Conservation (phyloP, 35 echinoderm and acorn worm genomes). For the Anneissia japonica region DNA sequence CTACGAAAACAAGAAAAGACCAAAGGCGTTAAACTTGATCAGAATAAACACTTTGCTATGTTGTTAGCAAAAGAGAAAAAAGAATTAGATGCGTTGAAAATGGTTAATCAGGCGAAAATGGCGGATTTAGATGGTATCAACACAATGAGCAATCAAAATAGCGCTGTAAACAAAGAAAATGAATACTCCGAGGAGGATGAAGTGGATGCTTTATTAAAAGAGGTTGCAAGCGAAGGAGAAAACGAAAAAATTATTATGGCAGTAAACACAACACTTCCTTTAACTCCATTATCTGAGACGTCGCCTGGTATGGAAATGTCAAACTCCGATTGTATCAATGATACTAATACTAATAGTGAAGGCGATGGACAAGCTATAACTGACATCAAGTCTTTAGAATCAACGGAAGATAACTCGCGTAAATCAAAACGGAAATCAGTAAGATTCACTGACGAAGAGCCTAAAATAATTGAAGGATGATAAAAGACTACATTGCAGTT, state of each 20-base stretch:
- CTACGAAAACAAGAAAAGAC: not conserved
- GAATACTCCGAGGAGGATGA: not conserved
- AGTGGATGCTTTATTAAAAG: not conserved
- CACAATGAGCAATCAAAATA: not conserved
- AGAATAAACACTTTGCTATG: not conserved
- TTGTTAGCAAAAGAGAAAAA: not conserved
- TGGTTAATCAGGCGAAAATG: not conserved
- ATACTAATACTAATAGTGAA: not conserved
- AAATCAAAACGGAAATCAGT: not conserved
- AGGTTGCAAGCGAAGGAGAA: not conserved
- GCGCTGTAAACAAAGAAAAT: not conserved
- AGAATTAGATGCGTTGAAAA: not conserved
- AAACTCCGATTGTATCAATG: not conserved
- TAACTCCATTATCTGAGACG: not conserved
- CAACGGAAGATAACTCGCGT: not conserved
- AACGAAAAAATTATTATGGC: not conserved
- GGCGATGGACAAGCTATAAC: not conserved
- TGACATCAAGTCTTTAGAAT: too few species aligned
- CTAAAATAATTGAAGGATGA: not conserved
- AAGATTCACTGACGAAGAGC: not conserved
- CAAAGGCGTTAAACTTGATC: not conserved
- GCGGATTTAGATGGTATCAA: too few species aligned
- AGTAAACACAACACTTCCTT: not conserved
- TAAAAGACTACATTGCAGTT: too few species aligned
- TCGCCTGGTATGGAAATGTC: not conserved